A percentile compares a stretch with the other conserved stretches of the same genome.
phyloP scores from a whole-genome alignment of 2,888 invertebrate species.

The Slavum lentiscoides region DNA sequence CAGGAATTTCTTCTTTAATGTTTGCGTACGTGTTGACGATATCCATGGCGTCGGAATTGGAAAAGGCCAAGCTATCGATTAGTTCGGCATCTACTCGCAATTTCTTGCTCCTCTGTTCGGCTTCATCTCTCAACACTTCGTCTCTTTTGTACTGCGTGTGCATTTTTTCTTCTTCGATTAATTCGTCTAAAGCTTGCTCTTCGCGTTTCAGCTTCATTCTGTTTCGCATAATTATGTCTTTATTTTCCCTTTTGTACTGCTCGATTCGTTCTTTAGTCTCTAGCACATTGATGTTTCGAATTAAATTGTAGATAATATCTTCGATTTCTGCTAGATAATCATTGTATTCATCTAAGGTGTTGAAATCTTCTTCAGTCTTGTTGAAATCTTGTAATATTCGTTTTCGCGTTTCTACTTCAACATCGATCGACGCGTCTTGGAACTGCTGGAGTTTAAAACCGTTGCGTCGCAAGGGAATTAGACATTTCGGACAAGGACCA shows the following conservation, averaged over 20 bases:
- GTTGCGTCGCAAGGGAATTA: slow-evolving; percentile 80
- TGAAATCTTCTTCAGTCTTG: slow-evolving; percentile 93
- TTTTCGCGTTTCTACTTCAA: slow-evolving; percentile 93
- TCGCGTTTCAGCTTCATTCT: slow-evolving; percentile 70
- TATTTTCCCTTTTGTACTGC: slow-evolving; percentile 87
- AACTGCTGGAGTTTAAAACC: slow-evolving; percentile 94
- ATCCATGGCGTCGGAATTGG: slow-evolving; percentile 84
- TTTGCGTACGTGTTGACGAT: slow-evolving; percentile 82
- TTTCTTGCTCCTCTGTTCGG: slow-evolving; percentile 77
- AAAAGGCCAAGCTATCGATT: slow-evolving; percentile 93
- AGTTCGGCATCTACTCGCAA: slow-evolving; percentile 86
- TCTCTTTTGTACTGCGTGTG: slow-evolving; percentile 74
- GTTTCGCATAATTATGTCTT: slow-evolving; percentile 79
- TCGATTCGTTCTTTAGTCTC: slow-evolving; percentile 88
- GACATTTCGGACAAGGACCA: slow-evolving; percentile 92
- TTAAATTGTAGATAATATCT: slow-evolving; percentile 85
- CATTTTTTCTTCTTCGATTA: slow-evolving; percentile 79
- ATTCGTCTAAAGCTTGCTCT: slow-evolving; percentile 83
- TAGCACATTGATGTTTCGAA: slow-evolving; percentile 84
- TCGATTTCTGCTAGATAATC: slow-evolving; percentile 96
- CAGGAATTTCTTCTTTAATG: slow-evolving; percentile 69
- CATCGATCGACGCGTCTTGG: slow-evolving; percentile 94
- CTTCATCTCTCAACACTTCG: slow-evolving; percentile 71
- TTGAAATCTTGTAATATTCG: slow-evolving; percentile 88
- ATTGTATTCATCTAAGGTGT: slow-evolving; percentile 80